Evolutionary conservation across 2,888 invertebrate species (phyloP), one percentile per base, ranked within the genome.

Genomic region (Megamerina dolium): DNA sequence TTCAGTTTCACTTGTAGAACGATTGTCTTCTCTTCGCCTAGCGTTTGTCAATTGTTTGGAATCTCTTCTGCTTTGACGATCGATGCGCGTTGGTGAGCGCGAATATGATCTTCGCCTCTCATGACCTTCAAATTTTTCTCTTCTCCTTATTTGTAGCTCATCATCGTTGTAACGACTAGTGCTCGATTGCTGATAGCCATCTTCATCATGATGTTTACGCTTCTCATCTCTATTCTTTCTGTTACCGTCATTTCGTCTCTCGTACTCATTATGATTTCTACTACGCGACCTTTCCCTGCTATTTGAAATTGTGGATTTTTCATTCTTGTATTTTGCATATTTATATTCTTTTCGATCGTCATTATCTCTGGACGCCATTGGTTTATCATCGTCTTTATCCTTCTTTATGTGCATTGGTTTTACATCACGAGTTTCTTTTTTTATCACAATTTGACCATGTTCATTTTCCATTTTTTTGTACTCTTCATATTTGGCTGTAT

Each of bases 401-500:
- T n/a, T n/a, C n/a, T n/a, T n/a, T n/a, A n/a, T n/a, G n/a, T n/a
- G n/a, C n/a, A n/a, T n/a, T n/a, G n/a, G n/a, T n/a, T n/a, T 10
- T 8, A 8, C 23, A 23, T 23, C 23, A 8, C 10, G 23, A 6
- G 23, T 23, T 21, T 51, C 49, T 10, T 54, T 47, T 37, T 57
- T 56, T 55, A 62, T 19, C 27, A 63, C 54, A 20, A 64, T 61
- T 54, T 70, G 54, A 0, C 63, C 69, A 45, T 53, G 47, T 37
- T 66, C 66, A 50, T 56, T 70, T 45, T 59, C 72, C 56, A 54
- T 71, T 59, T 77, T 76, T 56, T 81, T 83, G 59, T 83, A 85
- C 55, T 83, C 79, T 54, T 85, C 82, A 62, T 79, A 87, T 52
- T 82, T 81, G 23, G 76, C 79, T 3, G 80, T 75, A 73, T 87